A percentile compares a stretch with the other conserved stretches of the same genome.
phyloP scores from a whole-genome alignment of 2,113 vertebrate species.

The Xenopus laevis region DNA sequence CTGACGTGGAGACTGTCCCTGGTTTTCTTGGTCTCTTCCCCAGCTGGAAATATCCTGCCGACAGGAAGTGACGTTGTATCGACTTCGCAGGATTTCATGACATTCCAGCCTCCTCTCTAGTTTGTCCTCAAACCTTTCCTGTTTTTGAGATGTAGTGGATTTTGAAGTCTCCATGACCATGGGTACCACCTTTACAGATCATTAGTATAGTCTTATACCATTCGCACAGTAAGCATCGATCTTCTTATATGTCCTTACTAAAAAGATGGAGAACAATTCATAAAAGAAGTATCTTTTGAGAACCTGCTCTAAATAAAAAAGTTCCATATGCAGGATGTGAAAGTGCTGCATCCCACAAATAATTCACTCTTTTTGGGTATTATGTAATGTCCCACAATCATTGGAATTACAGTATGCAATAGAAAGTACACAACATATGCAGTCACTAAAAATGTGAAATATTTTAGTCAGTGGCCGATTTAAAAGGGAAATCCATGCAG shows the following conservation, averaged over 20 bases:
- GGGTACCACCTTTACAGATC: background rate
- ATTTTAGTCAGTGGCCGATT: no score
- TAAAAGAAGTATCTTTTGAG: no score
- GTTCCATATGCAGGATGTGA: no score
- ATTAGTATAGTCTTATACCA: background rate
- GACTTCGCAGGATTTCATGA: slow-evolving; percentile 49
- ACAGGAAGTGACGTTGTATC: slow-evolving; percentile 51
- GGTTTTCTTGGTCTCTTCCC: background rate
- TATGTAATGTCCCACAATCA: no score
- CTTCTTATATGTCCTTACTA: background rate
- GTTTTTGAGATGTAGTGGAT: slow-evolving; percentile 9
- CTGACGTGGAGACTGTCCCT: slow-evolving; percentile 49
- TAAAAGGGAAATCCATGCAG: no score
- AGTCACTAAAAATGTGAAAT: no score
- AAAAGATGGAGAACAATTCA: no score
- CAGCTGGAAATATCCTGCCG: slow-evolving; percentile 23
- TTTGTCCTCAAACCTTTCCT: slow-evolving; percentile 66
- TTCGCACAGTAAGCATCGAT: accelerated
- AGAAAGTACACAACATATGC: no score
- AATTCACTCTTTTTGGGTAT: no score
- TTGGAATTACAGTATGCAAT: no score
- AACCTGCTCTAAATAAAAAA: no score
- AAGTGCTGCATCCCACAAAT: no score
- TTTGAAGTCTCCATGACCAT: slow-evolving; percentile 22
- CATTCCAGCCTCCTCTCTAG: slow-evolving; percentile 61